Percentiles rank a stretch among this genome's conserved stretches.
phyloP scores from a whole-genome alignment of 2,113 vertebrate genomes.

The Crotalus horridus region DNA sequence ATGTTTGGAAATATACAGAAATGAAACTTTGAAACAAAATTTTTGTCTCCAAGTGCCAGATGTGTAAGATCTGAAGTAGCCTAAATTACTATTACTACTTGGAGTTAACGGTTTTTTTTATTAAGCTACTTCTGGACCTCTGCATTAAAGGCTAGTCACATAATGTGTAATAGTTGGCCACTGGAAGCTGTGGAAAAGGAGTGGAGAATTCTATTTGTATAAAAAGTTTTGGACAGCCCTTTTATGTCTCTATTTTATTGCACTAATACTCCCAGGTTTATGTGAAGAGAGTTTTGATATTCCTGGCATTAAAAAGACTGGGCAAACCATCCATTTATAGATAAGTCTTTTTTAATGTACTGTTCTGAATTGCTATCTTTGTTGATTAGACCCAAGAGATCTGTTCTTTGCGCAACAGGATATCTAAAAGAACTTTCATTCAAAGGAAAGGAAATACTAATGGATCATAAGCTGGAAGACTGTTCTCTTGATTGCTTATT shows the following conservation, averaged over 20 bases:
- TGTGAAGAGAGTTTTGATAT: background rate
- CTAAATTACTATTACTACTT: background rate
- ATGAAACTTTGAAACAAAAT: background rate
- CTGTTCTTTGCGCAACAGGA: background rate
- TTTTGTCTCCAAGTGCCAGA: background rate
- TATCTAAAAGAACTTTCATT: background rate
- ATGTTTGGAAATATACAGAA: background rate
- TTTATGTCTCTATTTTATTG: slow-evolving; percentile 2
- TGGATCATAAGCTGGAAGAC: background rate
- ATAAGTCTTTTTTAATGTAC: background rate
- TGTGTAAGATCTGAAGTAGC: background rate
- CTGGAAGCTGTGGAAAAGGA: background rate
- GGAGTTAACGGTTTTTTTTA: background rate
- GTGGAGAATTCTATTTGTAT: slow-evolving; percentile 20
- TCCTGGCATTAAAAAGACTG: slow-evolving; percentile 25
- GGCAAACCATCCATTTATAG: slow-evolving; percentile 4
- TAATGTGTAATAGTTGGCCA: rapidly evolving
- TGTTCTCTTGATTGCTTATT: background rate
- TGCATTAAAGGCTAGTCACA: background rate
- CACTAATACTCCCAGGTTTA: slow-evolving; percentile 35
- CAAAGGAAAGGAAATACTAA: slow-evolving; percentile 5
- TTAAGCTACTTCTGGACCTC: background rate
- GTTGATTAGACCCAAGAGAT: background rate
- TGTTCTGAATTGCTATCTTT: background rate
- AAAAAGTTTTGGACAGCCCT: background rate